Base-by-base conservation (phyloP, 2,113 vertebrate genomes). In the Plotosus lineatus region DNA sequence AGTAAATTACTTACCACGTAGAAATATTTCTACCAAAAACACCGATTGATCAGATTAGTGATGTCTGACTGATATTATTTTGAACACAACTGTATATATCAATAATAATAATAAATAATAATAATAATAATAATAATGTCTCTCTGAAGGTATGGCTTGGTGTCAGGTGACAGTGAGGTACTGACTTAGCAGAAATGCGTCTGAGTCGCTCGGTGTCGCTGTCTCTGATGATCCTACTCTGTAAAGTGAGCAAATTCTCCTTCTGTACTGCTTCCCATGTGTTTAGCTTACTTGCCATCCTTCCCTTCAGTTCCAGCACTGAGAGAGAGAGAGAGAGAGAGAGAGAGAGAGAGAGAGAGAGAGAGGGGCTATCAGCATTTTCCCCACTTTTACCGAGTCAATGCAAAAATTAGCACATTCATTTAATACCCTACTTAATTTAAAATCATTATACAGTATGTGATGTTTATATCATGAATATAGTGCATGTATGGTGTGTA, bases 231-330 rank as follows among this genome's bases (percentile, higher is more conserved):
- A 84, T 88, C 79, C 94, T 93, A 17, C 88, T 90, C 4, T 90
- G 90, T 0, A 80, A 87, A 2, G 92, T 87, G 19, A 96, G 89
- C 68, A 94, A 90, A 72, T 92, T 95, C 89, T 96, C 95, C 83
- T 95, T 96, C 83, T 95, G 95, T 60, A 93, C 92, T 0, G 92
- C 90, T 75, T 96, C 95, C 95, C 95, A 96, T 0, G 93, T 95
- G 79, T 94, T 88, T 75, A 96, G 89, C 46, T 11, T 82, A 69
- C 89, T 89, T 63, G 94, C 92, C 0, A 87, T 85, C 26, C 85
- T 87, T 38, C 82, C 84, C 0, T 72, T 60, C 31, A 96, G 82
- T 7, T 81, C 66, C 80, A 94, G 68, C 82, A 89, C 95, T 96
- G 83, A 26, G 28, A 6, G 12, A 17, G 40, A 31, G 11, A 46